These are phyloP conservation scores for Prinia subflava DNA, from an alignment of 2,113 vertebrate species.

Conservation along the genomic window DNA sequence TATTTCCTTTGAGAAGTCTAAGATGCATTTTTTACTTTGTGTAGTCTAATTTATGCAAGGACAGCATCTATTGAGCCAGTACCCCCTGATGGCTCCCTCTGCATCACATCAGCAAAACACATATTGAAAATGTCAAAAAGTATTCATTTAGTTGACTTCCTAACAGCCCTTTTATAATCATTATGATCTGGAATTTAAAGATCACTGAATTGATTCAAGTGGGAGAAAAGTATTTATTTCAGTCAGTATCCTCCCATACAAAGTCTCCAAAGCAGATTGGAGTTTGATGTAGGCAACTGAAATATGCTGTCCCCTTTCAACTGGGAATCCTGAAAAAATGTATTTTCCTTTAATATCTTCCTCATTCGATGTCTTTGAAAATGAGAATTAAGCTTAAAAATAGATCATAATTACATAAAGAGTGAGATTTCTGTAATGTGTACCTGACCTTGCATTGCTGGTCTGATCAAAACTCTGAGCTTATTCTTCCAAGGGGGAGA, in stretches of 20 bases:
- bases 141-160: not conserved
- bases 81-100: not conserved
- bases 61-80: not conserved
- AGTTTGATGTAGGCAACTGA: not conserved
- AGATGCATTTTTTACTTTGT: not conserved
- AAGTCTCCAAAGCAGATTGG: not conserved
- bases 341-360: not conserved
- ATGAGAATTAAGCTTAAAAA: not conserved
- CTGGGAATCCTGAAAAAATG: not conserved
- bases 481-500: not conserved
- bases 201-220: not conserved
- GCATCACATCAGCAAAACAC: not conserved
- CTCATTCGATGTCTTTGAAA: not conserved
- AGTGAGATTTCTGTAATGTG: not conserved
- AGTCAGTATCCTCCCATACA: not conserved
- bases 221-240: not conserved
- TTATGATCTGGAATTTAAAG: not conserved
- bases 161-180: not conserved
- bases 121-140: not conserved
- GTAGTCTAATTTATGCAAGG: not conserved
- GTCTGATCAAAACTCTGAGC: not conserved
- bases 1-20: not conserved
- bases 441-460: not conserved
- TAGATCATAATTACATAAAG: not conserved
- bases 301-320: not conserved